These are phyloP conservation scores for Mactra quadrangularis DNA, from an alignment of 1,140 invertebrate species.

Conservation along the genomic window DNA sequence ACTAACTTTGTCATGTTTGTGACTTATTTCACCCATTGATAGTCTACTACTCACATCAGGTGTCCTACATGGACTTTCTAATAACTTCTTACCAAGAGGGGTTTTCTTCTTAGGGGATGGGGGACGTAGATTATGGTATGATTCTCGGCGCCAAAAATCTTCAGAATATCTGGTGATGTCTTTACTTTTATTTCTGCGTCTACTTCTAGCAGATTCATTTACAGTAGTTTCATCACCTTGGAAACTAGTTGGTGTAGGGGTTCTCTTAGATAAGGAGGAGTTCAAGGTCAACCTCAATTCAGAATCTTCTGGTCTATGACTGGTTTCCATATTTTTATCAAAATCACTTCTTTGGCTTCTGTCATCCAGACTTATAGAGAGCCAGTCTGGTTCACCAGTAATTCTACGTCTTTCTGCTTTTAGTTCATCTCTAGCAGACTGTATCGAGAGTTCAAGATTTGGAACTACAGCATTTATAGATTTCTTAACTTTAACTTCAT, in stretches of 20 bases:
- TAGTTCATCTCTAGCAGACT: conserved; percentile 49
- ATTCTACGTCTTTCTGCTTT: conserved; percentile 50
- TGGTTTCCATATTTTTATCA: background rate
- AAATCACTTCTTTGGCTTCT: conserved; percentile 3
- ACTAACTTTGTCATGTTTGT: background rate
- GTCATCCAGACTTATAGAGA: conserved; percentile 57
- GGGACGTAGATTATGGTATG: conserved; percentile 47
- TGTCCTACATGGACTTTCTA: conserved; percentile 8
- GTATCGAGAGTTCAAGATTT: conserved; percentile 49
- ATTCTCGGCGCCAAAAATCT: conserved; percentile 41
- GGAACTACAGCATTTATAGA: conserved; percentile 45
- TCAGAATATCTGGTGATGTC: conserved; percentile 26
- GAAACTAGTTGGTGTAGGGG: background rate
- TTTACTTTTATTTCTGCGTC: conserved; percentile 39
- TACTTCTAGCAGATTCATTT: conserved; percentile 53
- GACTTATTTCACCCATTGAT: background rate
- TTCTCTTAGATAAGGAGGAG: conserved; percentile 29
- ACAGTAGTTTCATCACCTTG: background rate
- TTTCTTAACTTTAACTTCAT: background rate
- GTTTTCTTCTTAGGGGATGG: conserved; percentile 47
- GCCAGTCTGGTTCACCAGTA: conserved; percentile 26
- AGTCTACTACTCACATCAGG: background rate
- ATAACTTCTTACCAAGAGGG: conserved; percentile 1
- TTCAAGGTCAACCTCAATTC: conserved; percentile 11
- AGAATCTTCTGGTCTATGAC: background rate